Percentiles rank a stretch among this genome's conserved stretches.
These are phyloP conservation scores for Orchesellides sinensis DNA, from an alignment of 2,888 invertebrate species.

Conservation along the genomic window DNA sequence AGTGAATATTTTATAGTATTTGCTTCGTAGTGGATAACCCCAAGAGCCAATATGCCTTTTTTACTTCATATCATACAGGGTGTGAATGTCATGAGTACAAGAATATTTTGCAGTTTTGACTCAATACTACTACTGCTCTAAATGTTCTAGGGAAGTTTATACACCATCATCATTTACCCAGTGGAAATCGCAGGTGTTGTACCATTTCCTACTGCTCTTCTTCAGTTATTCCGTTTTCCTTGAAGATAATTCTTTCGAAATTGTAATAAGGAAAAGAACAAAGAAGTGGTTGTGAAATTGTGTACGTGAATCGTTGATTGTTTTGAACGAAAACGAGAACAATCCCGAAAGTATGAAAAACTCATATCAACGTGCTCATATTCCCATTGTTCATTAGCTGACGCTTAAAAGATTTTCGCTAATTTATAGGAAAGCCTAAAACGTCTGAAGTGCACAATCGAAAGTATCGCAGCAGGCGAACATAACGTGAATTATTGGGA, in stretches of 20 bases:
- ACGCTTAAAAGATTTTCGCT: too few species aligned
- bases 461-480: too few species aligned
- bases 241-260: not conserved
- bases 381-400: too few species aligned
- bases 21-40: not conserved
- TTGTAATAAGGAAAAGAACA: not conserved
- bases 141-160: not conserved
- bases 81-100: constrained; percentile 46
- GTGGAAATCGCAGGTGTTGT: constrained; percentile 49
- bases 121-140: not conserved
- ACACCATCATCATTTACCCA: not conserved
- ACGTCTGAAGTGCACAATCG: too few species aligned
- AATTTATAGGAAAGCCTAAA: too few species aligned
- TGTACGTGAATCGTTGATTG: too few species aligned
- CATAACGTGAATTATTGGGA: too few species aligned
- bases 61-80: constrained; percentile 11
- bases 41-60: not conserved
- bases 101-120: constrained; percentile 12
- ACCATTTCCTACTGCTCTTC: not conserved
- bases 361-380: too few species aligned
- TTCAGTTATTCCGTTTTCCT: not conserved
- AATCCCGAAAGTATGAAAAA: too few species aligned
- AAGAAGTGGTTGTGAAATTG: too few species aligned
- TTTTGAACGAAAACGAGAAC: too few species aligned
- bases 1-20: constrained; percentile 25